Percentiles rank a stretch among this genome's conserved stretches.
Conservation (phyloP, 2,113 vertebrate species). For the Agapornis roseicollis region DNA sequence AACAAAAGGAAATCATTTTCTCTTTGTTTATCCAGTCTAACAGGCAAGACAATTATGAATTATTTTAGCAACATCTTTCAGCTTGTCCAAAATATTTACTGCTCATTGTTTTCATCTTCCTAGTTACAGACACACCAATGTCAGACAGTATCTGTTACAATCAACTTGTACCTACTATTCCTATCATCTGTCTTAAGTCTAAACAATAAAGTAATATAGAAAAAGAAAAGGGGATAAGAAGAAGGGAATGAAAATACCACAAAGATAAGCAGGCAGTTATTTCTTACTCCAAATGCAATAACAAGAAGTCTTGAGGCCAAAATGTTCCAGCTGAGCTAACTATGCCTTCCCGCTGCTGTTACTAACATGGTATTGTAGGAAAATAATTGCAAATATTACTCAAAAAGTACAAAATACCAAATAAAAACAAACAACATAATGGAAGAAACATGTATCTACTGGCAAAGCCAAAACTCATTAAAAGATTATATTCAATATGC, state of each 20-base stretch:
- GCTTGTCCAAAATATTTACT: slow-evolving; percentile 49
- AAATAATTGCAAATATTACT: slow-evolving; percentile 35
- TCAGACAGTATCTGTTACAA: slow-evolving; percentile 13
- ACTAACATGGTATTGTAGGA: not conserved
- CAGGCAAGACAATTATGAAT: not conserved
- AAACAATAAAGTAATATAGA: not conserved
- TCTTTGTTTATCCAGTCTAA: not conserved
- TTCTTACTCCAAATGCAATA: not conserved
- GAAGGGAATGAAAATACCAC: not conserved
- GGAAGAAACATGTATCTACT: not conserved
- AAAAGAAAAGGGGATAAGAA: not conserved
- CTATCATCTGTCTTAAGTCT: slow-evolving; percentile 5
- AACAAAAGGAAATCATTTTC: not conserved
- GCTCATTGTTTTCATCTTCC: slow-evolving; percentile 46
- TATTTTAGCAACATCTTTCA: slow-evolving; percentile 41
- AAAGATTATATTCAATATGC: not conserved
- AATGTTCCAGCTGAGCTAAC: slow-evolving; percentile 40
- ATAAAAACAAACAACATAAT: not conserved
- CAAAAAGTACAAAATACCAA: not conserved
- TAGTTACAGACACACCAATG: not conserved
- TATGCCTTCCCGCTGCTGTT: slow-evolving; percentile 32
- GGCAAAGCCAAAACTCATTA: not conserved
- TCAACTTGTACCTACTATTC: slow-evolving; percentile 8
- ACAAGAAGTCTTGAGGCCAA: slow-evolving; percentile 9
- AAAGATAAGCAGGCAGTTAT: slow-evolving; percentile 19